Evolutionary conservation across 2,113 vertebrate species (phyloP).

Genomic region (Australoheros scitulus): DNA sequence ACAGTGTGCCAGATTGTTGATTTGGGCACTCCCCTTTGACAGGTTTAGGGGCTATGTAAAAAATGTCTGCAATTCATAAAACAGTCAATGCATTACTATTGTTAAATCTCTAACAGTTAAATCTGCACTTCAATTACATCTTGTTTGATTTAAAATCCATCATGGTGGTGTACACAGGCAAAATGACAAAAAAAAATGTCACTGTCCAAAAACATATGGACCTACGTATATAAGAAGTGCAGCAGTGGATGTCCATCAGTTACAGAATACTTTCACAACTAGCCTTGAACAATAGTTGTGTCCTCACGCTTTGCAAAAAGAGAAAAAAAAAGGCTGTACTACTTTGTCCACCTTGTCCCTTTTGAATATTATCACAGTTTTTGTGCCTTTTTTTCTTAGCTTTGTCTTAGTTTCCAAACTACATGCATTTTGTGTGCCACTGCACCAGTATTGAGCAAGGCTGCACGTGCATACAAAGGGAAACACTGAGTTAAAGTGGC

Average conservation of each 20-base stretch:
- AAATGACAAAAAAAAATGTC: not conserved
- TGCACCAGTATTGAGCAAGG: not conserved
- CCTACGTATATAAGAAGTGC: not conserved
- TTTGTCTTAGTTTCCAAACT: not conserved
- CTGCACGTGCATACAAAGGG: not conserved
- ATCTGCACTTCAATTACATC: not conserved
- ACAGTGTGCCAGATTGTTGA: too few species aligned
- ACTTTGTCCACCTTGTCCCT: too few species aligned
- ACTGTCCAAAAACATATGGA: not conserved
- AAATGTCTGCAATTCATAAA: not conserved
- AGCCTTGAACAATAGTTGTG: not conserved
- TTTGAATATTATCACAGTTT: not conserved
- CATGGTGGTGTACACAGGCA: rapidly evolving
- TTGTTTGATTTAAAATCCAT: not conserved
- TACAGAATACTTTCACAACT: not conserved
- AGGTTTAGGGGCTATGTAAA: not conserved
- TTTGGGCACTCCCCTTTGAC: too few species aligned
- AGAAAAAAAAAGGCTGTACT: not conserved
- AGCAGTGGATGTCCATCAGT: not conserved
- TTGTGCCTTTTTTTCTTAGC: not conserved
- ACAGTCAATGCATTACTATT: not conserved
- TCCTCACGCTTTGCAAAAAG: not conserved
- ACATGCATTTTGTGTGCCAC: not conserved
- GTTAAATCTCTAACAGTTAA: too few species aligned
- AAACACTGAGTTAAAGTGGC: not conserved